Percentiles rank a stretch among this genome's conserved stretches.
Evolutionary conservation across 2,888 invertebrate species (phyloP).

Genomic region (Yponomeuta evonymella): DNA sequence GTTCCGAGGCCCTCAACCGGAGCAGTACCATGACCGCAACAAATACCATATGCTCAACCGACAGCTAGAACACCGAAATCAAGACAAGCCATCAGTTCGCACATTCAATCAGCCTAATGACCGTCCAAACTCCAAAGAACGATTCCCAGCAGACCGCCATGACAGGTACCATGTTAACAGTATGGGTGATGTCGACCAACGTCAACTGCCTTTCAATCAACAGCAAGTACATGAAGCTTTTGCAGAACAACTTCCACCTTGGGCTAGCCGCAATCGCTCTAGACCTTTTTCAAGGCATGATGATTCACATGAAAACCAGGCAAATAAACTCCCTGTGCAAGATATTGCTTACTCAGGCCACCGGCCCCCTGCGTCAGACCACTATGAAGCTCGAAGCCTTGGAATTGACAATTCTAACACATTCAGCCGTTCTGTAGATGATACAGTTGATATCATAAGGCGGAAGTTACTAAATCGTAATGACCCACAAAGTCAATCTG

Average conservation of each 20-base stretch:
- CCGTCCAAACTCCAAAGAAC: neutral
- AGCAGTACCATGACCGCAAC: constrained; percentile 38
- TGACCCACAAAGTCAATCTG: constrained; percentile 38
- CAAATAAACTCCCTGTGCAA: constrained; percentile 16
- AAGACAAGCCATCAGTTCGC: constrained; percentile 23
- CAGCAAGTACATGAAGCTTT: constrained; percentile 23
- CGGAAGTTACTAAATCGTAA: constrained; percentile 52
- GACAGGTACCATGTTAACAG: constrained; percentile 37
- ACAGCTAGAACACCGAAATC: constrained; percentile 24
- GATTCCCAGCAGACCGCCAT: neutral
- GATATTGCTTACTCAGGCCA: constrained; percentile 49
- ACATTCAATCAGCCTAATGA: neutral
- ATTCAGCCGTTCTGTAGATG: constrained; percentile 61
- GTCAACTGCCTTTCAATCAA: constrained; percentile 29
- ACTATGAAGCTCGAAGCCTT: constrained; percentile 50
- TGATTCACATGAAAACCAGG: neutral
- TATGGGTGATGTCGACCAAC: constrained; percentile 58
- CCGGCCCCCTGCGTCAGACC: constrained; percentile 65
- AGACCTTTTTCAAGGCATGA: neutral
- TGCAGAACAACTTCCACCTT: neutral
- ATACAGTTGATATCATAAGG: constrained; percentile 64
- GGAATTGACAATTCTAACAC: constrained; percentile 52
- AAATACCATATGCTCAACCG: constrained; percentile 34
- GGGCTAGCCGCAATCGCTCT: constrained; percentile 4
- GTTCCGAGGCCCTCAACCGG: constrained; percentile 32